Base-by-base conservation (phyloP, 2,888 invertebrate genomes). In the Nasonovia ribisnigri region DNA sequence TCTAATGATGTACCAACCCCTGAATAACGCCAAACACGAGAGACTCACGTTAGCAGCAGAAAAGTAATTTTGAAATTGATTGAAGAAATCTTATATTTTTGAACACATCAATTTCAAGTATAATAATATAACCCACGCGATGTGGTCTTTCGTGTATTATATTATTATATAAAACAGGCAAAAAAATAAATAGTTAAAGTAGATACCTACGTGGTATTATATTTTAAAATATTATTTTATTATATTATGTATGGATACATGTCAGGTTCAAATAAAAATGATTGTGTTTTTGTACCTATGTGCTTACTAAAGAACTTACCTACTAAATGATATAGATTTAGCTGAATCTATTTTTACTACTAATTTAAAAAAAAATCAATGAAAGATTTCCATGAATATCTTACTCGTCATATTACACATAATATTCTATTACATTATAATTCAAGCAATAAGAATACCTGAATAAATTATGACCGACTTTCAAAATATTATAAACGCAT, bases 21-120 rank as follows among this genome's bases (percentile, higher is more conserved):
- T 3, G 24, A 90, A 90, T 48, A 36, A 24, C n/a, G 24, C 24
- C 24, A n/a, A 90, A 90, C 54, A 90, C 46, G 60, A 60, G n/a
- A 90, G 36, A 36, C 36, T 42, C 36, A 77, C 77, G 77, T 90
- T 67, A 90, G 46, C 20, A 8, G 46, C 24, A 11, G 20, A 90
- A 67, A 90, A 67, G 89, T 60, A 67, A 90, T 67, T 90, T 60
- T 43, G 43, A 67, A 90, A 67, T 46, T 60, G 43, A 89, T 57
- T 42, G 29, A 89, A 89, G 42, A 57, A 90, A 90, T 89, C 43
- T 43, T 57, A 89, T 60, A 46, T 60, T 60, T 36, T 77, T 77
- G 77, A 77, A 36, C 36, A 6, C 77, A 77, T 77, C 6, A 36
- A 77, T 77, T 77, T 8, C 77, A 36, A 77, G 77, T 77, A 77